Evolutionary conservation across 2,113 vertebrate species (phyloP), one percentile per base, ranked within the genome.

Genomic region (Dolichotis patagonum): DNA sequence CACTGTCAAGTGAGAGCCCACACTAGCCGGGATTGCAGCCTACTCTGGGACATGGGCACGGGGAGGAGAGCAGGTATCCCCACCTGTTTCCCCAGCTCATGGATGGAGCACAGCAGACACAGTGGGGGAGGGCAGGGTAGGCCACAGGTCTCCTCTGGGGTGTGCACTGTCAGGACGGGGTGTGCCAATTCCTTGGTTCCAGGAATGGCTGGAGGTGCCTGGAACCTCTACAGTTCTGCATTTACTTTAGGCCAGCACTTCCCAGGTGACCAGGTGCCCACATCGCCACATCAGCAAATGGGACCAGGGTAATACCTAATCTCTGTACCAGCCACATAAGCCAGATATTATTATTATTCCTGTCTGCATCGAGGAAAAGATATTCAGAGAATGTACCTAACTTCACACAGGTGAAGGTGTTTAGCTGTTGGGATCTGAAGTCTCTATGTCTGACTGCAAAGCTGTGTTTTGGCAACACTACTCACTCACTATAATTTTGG

Each of bases 21-120:
- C 16, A 4, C 3, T 16, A 12, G 4, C 2, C 3, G 26, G 38
- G 46, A 38, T 6, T 14, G 35, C 54, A 3, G 17, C 30, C 77
- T 3, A 4, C 26, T 52, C 1, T 2, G n/a, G 1, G 5, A 38
- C 0, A 4, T 26, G 7, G 12, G 6, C 3, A 19, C 28, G 2
- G n/a, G 8, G 5, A 32, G 46, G 16, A 20, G 22, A 26, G 52
- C 49, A 26, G 49, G 4, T 19, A 8, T 14, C 1, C 12, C 56
- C 56, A 43, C 0, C 11, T 0, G 2, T 1, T 41, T 30, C 80
- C 19, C 32, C 8, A 17, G 22, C 30, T 12, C 56, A 16, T 0
- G 0, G 20, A 8, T 0, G 11, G 38, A 32, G 14, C 1, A 5
- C n/a, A 85, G 62, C 26, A 10, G 30, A 28, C 1, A 8, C 56